Conservation (phyloP, 30 jellyfish, hydroid and myxozoan genomes). For the Turritopsis dohrnii region DNA sequence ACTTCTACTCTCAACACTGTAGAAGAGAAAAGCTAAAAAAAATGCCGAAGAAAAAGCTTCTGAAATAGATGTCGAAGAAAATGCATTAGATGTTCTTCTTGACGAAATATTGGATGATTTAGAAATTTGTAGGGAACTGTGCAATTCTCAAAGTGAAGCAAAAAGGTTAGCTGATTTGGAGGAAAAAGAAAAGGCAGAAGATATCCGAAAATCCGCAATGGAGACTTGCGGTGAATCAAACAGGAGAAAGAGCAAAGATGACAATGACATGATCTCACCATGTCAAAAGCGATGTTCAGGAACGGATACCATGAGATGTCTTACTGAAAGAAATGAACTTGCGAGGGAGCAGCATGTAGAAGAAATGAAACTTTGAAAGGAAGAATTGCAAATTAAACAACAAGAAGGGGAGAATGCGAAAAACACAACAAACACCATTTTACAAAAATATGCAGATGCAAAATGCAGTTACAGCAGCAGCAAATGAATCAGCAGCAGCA, state of each 20-base stretch:
- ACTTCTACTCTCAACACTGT: too few relatives aligned
- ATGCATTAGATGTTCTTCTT: too few relatives aligned
- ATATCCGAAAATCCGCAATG: slow-evolving; percentile 2
- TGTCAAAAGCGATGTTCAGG: slow-evolving; percentile 11
- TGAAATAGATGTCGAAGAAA: too few relatives aligned
- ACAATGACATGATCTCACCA: slow-evolving; percentile 2
- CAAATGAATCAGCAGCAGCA: slow-evolving; percentile 26
- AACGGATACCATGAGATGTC: too few relatives aligned
- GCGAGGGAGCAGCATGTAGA: slow-evolving; percentile 1
- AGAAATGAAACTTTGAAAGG: not conserved
- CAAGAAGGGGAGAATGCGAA: slow-evolving; percentile 22
- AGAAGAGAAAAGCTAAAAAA: not conserved
- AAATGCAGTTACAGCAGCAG: slow-evolving; percentile 16
- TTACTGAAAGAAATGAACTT: too few relatives aligned
- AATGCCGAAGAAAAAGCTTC: not conserved
- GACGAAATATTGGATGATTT: too few relatives aligned
- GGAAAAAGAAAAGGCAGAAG: slow-evolving; percentile 26
- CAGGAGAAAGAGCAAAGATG: not conserved
- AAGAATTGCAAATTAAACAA: not conserved
- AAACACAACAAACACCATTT: not conserved
- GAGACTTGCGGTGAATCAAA: not conserved
- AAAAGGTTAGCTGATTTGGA: slow-evolving; percentile 7
- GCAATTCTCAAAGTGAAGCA: slow-evolving; percentile 9
- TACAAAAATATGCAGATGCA: slow-evolving; percentile 3
- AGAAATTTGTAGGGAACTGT: too few relatives aligned